These are phyloP conservation scores for Diabrotica virgifera DNA, from an alignment of 1,140 invertebrate genomes.

Conservation along the genomic window DNA sequence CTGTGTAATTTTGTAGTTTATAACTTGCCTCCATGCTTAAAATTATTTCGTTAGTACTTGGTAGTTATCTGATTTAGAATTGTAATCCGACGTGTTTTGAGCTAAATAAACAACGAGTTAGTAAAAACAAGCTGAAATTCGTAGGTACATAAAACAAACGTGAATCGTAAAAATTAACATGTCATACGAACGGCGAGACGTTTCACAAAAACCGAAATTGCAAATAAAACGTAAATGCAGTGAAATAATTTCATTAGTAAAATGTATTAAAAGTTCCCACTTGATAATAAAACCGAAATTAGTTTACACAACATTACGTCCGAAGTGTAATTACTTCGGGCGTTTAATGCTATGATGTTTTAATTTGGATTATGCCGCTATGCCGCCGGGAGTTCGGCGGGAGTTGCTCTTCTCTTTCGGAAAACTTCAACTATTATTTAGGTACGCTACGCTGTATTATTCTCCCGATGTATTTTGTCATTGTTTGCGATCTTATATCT, in stretches of 20 bases:
- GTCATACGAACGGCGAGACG: not conserved
- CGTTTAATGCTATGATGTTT: constrained; percentile 21
- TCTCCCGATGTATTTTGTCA: not conserved
- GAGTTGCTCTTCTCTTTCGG: not conserved
- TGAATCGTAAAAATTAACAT: no score
- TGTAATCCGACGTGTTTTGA: no score
- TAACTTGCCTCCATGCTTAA: no score
- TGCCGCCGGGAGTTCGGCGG: no score
- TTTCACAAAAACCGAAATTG: constrained; percentile 5
- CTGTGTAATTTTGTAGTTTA: no score
- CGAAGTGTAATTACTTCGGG: constrained; percentile 23
- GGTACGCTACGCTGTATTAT: constrained; percentile 1
- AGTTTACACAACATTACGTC: constrained; percentile 24
- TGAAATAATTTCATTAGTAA: constrained; percentile 26
- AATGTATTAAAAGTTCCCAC: constrained; percentile 22
- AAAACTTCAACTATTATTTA: constrained; percentile 15
- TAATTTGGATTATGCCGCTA: constrained; percentile 14
- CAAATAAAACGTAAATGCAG: constrained; percentile 13
- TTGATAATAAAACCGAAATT: constrained; percentile 28
- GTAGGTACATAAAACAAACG: no score
- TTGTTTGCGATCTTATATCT: not conserved
- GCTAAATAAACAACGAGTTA: no score
- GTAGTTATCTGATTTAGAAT: no score
- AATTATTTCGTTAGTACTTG: no score
- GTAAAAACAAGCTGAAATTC: no score